Conservation (phyloP, 1,140 invertebrate species). For the Leucophenga varia region DNA sequence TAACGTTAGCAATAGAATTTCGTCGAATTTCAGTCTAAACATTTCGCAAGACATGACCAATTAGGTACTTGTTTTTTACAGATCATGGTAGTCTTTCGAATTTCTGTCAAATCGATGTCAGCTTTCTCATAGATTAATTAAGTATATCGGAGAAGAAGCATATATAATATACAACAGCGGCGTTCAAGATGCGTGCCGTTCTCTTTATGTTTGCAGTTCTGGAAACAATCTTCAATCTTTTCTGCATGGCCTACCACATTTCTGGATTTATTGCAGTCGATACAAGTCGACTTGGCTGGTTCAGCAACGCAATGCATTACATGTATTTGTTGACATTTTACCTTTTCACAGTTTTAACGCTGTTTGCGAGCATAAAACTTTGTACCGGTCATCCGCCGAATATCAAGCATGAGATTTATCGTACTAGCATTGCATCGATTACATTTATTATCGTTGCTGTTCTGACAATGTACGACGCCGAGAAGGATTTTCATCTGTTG, state of each 20-base stretch:
- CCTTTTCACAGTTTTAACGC: conserved; percentile 16
- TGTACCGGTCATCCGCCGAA: conserved; percentile 16
- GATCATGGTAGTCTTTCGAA: no score
- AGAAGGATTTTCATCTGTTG: conserved; percentile 15
- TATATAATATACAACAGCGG: no score
- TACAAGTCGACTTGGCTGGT: background rate
- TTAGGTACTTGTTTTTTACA: no score
- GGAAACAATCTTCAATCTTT: conserved; percentile 18
- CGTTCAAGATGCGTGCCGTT: conserved; percentile 20
- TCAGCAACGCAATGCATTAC: conserved; percentile 6
- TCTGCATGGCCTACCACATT: conserved; percentile 19
- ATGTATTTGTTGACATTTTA: conserved; percentile 15
- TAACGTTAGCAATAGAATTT: no score
- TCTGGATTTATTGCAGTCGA: conserved; percentile 9
- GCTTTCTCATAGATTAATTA: no score
- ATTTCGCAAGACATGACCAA: no score
- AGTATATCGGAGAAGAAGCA: no score
- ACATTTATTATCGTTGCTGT: conserved; percentile 14
- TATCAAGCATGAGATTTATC: conserved; percentile 8
- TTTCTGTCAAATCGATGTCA: no score
- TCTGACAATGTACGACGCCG: conserved; percentile 20
- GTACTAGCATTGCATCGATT: conserved; percentile 2
- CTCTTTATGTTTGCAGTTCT: conserved; percentile 20
- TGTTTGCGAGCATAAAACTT: conserved; percentile 23
- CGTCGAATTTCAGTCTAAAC: no score